phyloP scores from a whole-genome alignment of 2,797 vertebrate species.

The Tadarida brasiliensis region DNA sequence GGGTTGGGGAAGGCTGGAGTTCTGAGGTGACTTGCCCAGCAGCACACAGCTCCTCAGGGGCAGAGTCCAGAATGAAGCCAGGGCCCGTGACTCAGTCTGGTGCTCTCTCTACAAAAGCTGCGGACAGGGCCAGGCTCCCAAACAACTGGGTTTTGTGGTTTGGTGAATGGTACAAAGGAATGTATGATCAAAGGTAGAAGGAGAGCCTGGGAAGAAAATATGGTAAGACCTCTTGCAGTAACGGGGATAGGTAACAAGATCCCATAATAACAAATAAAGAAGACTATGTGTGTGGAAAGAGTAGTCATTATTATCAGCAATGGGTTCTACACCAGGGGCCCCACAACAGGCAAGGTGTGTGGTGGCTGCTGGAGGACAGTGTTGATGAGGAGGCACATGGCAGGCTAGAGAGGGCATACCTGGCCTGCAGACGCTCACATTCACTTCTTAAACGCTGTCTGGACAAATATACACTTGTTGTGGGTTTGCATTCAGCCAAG shows the following conservation, averaged over 20 bases:
- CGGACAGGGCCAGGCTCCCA: neutral
- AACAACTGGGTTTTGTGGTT: neutral
- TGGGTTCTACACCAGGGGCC: neutral
- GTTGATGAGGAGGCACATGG: too few species aligned
- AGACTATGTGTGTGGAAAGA: neutral
- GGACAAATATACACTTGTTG: neutral
- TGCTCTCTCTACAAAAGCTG: neutral
- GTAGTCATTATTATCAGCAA: neutral
- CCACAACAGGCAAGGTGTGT: rapidly evolving
- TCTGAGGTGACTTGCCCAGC: neutral
- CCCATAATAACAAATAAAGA: neutral
- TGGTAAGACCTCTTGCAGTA: neutral
- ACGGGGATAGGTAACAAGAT: neutral
- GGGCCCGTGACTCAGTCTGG: neutral
- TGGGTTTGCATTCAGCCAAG: neutral
- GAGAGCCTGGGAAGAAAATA: neutral
- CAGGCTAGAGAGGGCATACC: neutral
- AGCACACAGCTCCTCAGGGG: neutral
- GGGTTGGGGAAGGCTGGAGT: neutral
- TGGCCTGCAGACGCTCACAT: too few species aligned
- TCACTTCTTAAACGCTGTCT: neutral
- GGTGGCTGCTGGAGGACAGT: neutral
- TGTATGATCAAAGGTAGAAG: neutral
- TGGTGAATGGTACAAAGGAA: neutral
- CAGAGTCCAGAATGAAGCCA: neutral